Conservation (phyloP, 2,797 vertebrate species). For the Tadarida brasiliensis region DNA sequence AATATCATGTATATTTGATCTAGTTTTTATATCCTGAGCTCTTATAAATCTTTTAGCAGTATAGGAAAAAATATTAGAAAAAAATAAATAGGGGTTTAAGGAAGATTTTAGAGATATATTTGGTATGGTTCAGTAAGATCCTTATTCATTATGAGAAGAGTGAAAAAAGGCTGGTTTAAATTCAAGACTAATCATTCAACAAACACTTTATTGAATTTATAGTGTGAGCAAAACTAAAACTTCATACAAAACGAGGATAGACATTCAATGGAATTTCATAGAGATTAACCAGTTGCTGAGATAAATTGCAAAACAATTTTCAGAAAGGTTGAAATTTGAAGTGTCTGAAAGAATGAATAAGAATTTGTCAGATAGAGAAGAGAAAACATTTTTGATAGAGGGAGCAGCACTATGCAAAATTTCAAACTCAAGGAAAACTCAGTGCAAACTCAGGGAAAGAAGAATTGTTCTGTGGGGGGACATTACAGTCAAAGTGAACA, state of each 20-base stretch:
- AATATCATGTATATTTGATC: neutral
- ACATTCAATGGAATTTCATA: neutral
- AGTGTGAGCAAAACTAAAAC: neutral
- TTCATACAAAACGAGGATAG: neutral
- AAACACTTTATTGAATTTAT: neutral
- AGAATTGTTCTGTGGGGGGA: neutral
- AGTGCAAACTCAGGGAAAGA: neutral
- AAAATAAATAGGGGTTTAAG: neutral
- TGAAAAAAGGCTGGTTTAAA: neutral
- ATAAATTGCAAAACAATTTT: slow-evolving; percentile 37
- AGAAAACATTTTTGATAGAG: neutral
- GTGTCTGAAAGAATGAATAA: neutral
- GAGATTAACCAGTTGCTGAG: neutral
- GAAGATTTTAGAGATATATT: neutral
- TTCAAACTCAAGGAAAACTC: neutral
- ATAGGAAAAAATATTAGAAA: neutral
- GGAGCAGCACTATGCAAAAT: neutral
- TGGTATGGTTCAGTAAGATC: neutral
- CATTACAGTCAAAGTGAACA: neutral
- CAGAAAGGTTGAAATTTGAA: neutral
- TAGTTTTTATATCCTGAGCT: neutral
- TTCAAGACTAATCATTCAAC: neutral
- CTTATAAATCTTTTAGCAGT: neutral
- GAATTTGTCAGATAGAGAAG: neutral
- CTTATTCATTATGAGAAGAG: neutral